phyloP scores from a whole-genome alignment of 2,113 vertebrate species.

The Azemiops feae region DNA sequence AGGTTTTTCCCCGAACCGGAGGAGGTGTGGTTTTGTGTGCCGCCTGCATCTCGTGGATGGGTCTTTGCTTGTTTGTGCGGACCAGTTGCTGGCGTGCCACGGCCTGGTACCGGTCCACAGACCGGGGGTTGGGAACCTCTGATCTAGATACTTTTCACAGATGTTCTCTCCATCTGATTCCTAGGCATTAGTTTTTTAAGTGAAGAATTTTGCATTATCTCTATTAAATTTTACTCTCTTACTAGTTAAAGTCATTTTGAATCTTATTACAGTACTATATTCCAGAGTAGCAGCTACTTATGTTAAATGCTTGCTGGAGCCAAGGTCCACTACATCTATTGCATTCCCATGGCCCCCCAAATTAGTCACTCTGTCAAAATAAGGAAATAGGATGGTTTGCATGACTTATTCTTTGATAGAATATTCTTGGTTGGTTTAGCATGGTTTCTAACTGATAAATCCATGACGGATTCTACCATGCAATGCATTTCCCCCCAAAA shows the following conservation, averaged over 20 bases:
- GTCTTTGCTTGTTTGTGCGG: too few relatives aligned
- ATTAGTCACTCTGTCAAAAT: background rate
- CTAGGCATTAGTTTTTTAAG: background rate
- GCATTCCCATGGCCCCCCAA: background rate
- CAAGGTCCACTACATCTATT: background rate
- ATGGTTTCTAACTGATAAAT: background rate
- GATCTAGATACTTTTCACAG: background rate
- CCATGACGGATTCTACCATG: background rate
- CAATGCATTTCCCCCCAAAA: background rate
- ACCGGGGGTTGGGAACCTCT: background rate
- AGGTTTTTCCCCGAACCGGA: too few relatives aligned
- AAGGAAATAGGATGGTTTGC: background rate
- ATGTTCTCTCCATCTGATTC: background rate
- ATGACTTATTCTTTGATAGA: background rate
- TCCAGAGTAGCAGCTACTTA: background rate
- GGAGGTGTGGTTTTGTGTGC: too few relatives aligned
- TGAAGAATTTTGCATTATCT: background rate
- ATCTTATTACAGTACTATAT: background rate
- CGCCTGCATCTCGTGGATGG: too few relatives aligned
- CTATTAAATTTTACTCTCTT: background rate
- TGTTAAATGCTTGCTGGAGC: background rate
- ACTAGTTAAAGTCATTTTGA: background rate
- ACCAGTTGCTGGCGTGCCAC: too few relatives aligned
- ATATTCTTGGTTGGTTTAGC: background rate
- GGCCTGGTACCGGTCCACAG: too few relatives aligned